phyloP scores from a whole-genome alignment of 2,797 vertebrate species.

The Scolopax bukidnonensis region DNA sequence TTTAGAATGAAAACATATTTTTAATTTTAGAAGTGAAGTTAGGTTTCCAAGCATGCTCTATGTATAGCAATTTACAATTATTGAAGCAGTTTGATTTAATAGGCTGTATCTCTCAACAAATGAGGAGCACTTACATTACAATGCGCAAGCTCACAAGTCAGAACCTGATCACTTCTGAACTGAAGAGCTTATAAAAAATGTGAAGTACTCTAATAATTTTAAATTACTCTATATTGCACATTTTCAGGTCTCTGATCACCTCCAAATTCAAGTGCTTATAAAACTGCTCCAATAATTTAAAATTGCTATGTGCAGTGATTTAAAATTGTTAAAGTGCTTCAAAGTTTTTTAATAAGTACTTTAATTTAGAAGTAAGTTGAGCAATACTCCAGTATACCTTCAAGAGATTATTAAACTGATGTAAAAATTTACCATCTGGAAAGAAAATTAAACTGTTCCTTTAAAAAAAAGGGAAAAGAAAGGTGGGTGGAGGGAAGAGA shows the following conservation, averaged over 20 bases:
- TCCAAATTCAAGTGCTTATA: constrained; percentile 81
- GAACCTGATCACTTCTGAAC: constrained; percentile 67
- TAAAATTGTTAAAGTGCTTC: constrained; percentile 79
- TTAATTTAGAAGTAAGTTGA: constrained; percentile 77
- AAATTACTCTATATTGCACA: constrained; percentile 77
- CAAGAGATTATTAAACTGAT: constrained; percentile 72
- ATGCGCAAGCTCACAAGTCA: constrained; percentile 64
- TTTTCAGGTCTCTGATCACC: constrained; percentile 82
- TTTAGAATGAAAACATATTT: constrained; percentile 65
- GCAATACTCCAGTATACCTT: constrained; percentile 71
- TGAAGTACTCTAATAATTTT: constrained; percentile 80
- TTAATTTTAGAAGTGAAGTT: constrained; percentile 66
- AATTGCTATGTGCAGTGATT: constrained; percentile 79
- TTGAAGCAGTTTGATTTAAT: constrained; percentile 70
- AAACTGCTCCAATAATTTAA: constrained; percentile 80
- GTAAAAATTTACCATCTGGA: constrained; percentile 69
- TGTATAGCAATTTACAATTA: constrained; percentile 54
- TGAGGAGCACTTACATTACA: constrained; percentile 54
- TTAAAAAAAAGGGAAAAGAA: background rate
- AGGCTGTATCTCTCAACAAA: constrained; percentile 47
- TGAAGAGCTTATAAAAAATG: constrained; percentile 78
- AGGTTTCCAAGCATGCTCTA: constrained; percentile 43
- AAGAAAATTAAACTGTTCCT: constrained; percentile 65
- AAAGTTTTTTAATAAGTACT: constrained; percentile 79
- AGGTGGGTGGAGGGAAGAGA: rapidly evolving